phyloP scores from a whole-genome alignment of 2,888 invertebrate species.

The Thelaira solivaga region DNA sequence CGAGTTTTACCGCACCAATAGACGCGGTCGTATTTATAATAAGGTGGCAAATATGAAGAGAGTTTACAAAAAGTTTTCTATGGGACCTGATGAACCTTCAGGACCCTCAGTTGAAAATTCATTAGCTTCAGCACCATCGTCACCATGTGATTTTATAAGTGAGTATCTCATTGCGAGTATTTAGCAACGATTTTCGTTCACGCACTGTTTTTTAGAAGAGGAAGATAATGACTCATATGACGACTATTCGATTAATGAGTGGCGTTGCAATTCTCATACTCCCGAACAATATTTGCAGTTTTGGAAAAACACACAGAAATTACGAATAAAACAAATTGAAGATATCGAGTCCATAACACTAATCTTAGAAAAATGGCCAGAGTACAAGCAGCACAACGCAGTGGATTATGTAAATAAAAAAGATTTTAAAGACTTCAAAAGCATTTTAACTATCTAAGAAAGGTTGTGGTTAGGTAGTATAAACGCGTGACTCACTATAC shows the following conservation, averaged over 20 bases:
- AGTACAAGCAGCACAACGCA: conserved; percentile 52
- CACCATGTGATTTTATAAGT: conserved; percentile 42
- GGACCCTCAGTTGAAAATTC: neutral
- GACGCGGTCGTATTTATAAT: conserved; percentile 53
- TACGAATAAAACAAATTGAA: conserved; percentile 49
- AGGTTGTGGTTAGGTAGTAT: no score
- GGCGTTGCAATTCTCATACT: neutral
- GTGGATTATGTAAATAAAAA: conserved; percentile 39
- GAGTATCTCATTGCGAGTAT: neutral
- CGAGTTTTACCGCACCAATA: conserved; percentile 55
- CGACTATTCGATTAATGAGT: conserved; percentile 40
- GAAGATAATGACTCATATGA: conserved; percentile 31
- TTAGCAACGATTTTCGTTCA: neutral
- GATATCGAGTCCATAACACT: conserved; percentile 38
- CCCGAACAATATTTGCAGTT: conserved; percentile 40
- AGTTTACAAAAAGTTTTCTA: conserved; percentile 40
- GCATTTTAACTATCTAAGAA: neutral
- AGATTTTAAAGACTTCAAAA: no score
- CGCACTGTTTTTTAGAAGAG: conserved; percentile 22
- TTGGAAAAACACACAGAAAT: conserved; percentile 40
- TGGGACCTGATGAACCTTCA: neutral
- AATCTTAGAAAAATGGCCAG: conserved; percentile 55
- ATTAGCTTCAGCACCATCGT: conserved; percentile 18
- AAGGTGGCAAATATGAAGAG: conserved; percentile 56
- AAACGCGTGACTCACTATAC: no score